phyloP scores from a whole-genome alignment of 2,888 invertebrate species.

The Ophion slaviceki region DNA sequence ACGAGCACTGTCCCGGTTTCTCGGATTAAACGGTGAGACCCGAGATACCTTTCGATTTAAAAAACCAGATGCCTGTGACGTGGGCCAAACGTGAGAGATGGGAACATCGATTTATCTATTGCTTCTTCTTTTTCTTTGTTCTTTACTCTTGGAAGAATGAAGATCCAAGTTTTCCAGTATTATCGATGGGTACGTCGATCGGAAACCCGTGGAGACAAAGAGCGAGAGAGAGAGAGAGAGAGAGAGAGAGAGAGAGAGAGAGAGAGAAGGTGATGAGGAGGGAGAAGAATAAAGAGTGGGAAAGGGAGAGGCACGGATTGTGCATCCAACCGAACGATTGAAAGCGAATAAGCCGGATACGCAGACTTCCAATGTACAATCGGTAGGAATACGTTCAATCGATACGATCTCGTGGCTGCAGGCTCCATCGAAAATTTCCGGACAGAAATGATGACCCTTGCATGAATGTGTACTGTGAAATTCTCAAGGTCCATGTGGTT shows the following conservation, averaged over 20 bases:
- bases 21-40: background rate
- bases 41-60: background rate
- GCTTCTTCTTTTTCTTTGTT: constrained; percentile 1
- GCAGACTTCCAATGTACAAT: constrained; percentile 41
- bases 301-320: constrained; percentile 32
- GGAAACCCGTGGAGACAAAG: background rate
- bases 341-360: constrained; percentile 58
- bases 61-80: background rate
- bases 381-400: constrained; percentile 14
- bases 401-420: background rate
- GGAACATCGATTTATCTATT: background rate
- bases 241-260: no score
- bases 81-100: no score
- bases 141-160: constrained; percentile 3
- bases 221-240: no score
- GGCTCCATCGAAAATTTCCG: constrained; percentile 25
- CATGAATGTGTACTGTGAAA: constrained; percentile 14
- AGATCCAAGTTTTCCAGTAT: constrained; percentile 31
- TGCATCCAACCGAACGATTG: background rate
- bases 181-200: constrained; percentile 45
- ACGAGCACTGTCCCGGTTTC: background rate
- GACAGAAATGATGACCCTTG: constrained; percentile 27
- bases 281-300: constrained; percentile 22
- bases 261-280: constrained; percentile 20
- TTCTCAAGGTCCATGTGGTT: constrained; percentile 6